Evolutionary conservation across 2,113 vertebrate genomes (phyloP).

Genomic region (Ictalurus furcatus): DNA sequence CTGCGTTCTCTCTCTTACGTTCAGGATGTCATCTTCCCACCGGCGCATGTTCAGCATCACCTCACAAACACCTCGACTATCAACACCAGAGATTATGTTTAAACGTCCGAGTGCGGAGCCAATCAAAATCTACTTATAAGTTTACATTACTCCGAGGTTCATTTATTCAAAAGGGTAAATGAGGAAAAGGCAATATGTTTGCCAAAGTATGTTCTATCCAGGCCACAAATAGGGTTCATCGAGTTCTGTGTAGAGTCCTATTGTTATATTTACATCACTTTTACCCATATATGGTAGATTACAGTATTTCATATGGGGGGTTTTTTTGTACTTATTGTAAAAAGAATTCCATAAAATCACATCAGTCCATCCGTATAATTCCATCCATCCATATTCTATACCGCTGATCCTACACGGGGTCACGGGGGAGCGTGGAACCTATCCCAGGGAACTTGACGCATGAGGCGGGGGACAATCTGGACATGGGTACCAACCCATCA

Average conservation of each 20-base stretch:
- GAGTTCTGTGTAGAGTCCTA: neutral
- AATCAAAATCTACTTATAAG: constrained; percentile 15
- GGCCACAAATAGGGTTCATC: neutral
- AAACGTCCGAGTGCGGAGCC: neutral
- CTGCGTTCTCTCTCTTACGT: constrained; percentile 19
- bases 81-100: constrained; percentile 20
- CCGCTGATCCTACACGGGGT: too few relatives aligned
- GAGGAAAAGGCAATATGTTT: constrained; percentile 28
- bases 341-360: neutral
- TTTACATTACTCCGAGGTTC: constrained; percentile 21
- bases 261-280: neutral
- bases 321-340: too few relatives aligned
- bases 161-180: constrained; percentile 26
- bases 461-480: too few relatives aligned
- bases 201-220: constrained; percentile 1
- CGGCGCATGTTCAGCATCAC: neutral
- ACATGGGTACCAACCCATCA: too few relatives aligned
- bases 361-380: neutral
- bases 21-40: neutral
- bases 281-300: neutral
- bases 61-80: constrained; percentile 40
- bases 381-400: too few relatives aligned
- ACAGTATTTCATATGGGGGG: too few relatives aligned
- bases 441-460: too few relatives aligned
- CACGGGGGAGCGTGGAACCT: too few relatives aligned